Percentiles rank a stretch among this genome's conserved stretches.
Evolutionary conservation across 2,797 vertebrate genomes (phyloP).

Genomic region (Cirrhinus mrigala): DNA sequence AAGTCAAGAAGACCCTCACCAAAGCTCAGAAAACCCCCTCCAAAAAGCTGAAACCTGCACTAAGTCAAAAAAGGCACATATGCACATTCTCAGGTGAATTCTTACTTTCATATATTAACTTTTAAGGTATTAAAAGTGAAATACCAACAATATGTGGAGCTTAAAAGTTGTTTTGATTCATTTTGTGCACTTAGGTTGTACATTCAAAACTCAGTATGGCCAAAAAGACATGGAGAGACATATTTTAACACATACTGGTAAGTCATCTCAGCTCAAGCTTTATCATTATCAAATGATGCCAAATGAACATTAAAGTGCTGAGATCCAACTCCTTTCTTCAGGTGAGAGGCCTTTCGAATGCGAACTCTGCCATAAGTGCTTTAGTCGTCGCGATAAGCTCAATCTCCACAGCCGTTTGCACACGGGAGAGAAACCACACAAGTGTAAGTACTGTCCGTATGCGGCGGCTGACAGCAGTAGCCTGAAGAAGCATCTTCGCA

Average conservation of each 20-base stretch:
- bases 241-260: conserved; percentile 95
- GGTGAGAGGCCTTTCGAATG: conserved; percentile 97
- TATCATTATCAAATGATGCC: background rate
- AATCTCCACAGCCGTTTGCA: conserved; percentile 96
- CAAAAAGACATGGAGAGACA: conserved; percentile 99
- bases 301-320: background rate
- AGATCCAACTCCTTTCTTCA: conserved; percentile 62
- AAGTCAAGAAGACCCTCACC: conserved; percentile 83
- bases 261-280: conserved; percentile 6
- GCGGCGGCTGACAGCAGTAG: conserved; percentile 97
- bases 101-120: background rate
- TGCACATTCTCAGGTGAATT: conserved; percentile 92
- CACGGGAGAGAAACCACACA: conserved; percentile 96
- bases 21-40: conserved; percentile 84
- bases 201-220: conserved; percentile 96
- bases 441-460: conserved; percentile 93
- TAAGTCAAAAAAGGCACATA: conserved; percentile 87
- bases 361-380: conserved; percentile 93
- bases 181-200: conserved; percentile 83
- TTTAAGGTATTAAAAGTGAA: background rate
- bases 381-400: conserved; percentile 96
- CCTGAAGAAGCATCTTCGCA: conserved; percentile 94
- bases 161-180: background rate
- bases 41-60: conserved; percentile 81
- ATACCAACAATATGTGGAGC: background rate